Evolutionary conservation across 2,113 vertebrate species (phyloP), one percentile per base, ranked within the genome.

Genomic region (Phyllopteryx taeniolatus): DNA sequence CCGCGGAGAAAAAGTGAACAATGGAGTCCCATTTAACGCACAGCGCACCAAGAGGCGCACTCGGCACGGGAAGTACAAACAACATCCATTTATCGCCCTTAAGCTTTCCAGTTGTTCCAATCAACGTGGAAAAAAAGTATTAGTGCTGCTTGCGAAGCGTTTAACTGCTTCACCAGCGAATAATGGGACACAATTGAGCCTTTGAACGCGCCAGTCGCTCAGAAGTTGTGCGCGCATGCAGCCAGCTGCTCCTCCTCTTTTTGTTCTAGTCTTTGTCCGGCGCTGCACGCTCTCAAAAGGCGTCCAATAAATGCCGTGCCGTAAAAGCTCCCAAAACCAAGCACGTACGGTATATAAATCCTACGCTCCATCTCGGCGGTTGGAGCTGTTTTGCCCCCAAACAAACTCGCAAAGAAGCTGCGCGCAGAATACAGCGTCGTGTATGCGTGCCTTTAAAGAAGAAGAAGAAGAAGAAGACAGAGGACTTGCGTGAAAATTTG

Each of bases 391-490:
- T 53, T 53, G 51, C 17, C 51, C 19, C 51, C 20, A 53, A 53
- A 53, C 60, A 15, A 42, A 62, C 33, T 39, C 15, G 17, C 77
- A 86, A 85, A 86, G 79, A 11, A n/a, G 53, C 9, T 56, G 53
- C 53, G n/a, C 53, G 20, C 8, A 53, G 8, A 53, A 20, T 53
- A 9, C 9, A 2, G 53, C 20, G 53, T 22, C 53, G 47, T 15
- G 5, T 27, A 27, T 39, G 6, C 35, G 3, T 39, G 35, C 53
- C 53, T 56, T 20, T 1, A 51, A 51, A 7, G 6, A 2, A 14
- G 2, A 4, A 10, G 1, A 20, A 6, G 3, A 4, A 10, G 2
- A 4, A 5, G 1, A 19, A 2, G 1, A 7, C 51, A 20, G 7
- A 53, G 8, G 8, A 53, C 2, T 33, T 4, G 8, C 60, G 15